Base-by-base conservation (phyloP, 2,113 vertebrate genomes). In the Oceanites oceanicus region DNA sequence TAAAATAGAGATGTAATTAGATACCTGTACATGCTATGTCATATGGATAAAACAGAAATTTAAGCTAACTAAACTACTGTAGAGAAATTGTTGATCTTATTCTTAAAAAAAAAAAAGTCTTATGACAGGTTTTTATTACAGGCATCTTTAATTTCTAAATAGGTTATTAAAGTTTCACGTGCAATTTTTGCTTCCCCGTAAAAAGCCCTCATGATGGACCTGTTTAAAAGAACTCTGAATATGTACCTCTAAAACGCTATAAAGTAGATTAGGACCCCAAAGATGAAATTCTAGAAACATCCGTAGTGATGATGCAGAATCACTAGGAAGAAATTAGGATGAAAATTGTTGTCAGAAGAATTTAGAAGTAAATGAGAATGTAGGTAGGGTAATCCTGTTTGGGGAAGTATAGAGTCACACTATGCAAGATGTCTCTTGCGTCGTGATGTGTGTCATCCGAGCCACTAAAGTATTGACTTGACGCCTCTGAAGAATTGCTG, bases 401-500 rank as follows among this genome's bases (percentile, higher is more conserved):
- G 25, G 50, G 91, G 93, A 91, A 80, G 71, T 56, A 68, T 53
- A 59, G 53, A 68, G 59, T 83, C 66, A 53, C 50, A 5, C 66
- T 65, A n/a, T 49, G 52, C 56, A 56, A 85, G 71, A 49, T 6
- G 65, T 72, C 8, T 50, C 92, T 82, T 74, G 66, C 38, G 25
- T 58, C 38, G 32, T 25, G 22, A 62, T 70, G 42, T 23, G 83
- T 49, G 38, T 74, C 47, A 90, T 79, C 59, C 34, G 67, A 70
- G 62, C 93, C 67, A 55, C 95, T 91, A 38, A 95, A 59, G 88
- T 63, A 27, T 94, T 97, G 89, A 97, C 79, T 97, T 84, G 53
- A 94, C 97, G 96, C 96, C 96, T 98, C 96, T 95, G 67, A 95
- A 97, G 96, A 97, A 95, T 88, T 95, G 97, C 98, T 98, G 98